phyloP scores from a whole-genome alignment of 2,797 vertebrate genomes.

The Coregonus sp. region DNA sequence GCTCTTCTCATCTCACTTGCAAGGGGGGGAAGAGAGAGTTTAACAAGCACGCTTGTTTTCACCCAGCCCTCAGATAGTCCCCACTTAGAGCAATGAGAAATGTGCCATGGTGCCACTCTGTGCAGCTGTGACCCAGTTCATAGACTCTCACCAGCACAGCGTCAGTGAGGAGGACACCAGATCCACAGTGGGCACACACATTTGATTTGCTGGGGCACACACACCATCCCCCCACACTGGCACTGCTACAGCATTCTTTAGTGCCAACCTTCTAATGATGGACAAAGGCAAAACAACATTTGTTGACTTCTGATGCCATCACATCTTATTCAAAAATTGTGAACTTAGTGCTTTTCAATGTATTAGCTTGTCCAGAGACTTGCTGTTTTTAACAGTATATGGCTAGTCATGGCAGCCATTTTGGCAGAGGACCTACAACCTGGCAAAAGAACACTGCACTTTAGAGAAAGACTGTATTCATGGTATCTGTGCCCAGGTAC shows the following conservation, averaged over 20 bases:
- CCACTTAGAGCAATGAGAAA: conserved; percentile 37
- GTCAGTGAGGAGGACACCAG: too few relatives aligned
- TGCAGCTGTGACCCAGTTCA: conserved; percentile 71
- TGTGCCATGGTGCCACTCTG: conserved; percentile 44
- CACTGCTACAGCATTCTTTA: not conserved
- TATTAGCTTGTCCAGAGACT: not conserved
- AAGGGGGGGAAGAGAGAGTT: conserved; percentile 17
- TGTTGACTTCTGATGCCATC: not conserved
- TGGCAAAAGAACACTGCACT: not conserved
- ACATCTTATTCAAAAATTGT: not conserved
- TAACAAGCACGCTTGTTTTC: conserved; percentile 18
- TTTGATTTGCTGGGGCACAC: not conserved
- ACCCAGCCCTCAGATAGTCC: conserved; percentile 34
- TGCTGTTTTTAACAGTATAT: not conserved
- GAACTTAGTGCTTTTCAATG: not conserved
- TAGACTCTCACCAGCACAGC: conserved; percentile 32
- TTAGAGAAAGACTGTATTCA: not conserved
- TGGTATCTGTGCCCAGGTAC: not conserved
- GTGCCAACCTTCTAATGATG: not conserved
- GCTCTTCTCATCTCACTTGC: conserved; percentile 51
- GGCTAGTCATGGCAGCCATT: not conserved
- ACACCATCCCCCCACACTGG: not conserved
- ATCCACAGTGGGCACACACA: conserved; percentile 7
- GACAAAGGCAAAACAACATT: not conserved
- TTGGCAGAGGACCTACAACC: not conserved